Evolutionary conservation across 1,140 invertebrate genomes (phyloP).

Genomic region (Goniozus legneri): DNA sequence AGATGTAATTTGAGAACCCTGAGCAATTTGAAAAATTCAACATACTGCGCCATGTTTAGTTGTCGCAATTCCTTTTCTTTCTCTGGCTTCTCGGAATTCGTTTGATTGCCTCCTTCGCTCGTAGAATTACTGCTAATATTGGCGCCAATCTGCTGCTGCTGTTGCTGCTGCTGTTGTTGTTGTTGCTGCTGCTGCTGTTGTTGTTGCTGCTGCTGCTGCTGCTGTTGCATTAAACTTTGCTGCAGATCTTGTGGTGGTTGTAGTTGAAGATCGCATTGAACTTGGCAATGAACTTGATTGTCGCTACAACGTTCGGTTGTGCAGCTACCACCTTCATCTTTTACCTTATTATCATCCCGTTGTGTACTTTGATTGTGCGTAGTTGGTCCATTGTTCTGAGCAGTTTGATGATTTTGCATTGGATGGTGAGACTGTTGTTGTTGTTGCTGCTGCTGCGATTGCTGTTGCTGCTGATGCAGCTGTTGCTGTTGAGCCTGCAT

Average conservation of each 20-base stretch:
- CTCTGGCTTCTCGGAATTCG: constrained; percentile 39
- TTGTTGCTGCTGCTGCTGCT: constrained; percentile 36
- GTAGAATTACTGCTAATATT: constrained; percentile 38
- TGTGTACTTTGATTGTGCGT: constrained; percentile 41
- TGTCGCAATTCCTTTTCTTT: constrained; percentile 52
- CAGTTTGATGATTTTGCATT: constrained; percentile 49
- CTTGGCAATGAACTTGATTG: constrained; percentile 51
- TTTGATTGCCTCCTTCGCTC: constrained; percentile 33
- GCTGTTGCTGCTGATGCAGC: constrained; percentile 35
- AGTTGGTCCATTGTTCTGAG: constrained; percentile 36
- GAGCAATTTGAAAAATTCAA: constrained; percentile 1
- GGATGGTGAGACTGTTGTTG: constrained; percentile 42
- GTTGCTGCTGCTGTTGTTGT: constrained; percentile 26
- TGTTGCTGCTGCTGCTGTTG: constrained; percentile 33
- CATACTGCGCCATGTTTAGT: constrained; percentile 51
- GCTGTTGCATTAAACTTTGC: constrained; percentile 49
- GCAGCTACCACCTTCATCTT: constrained; percentile 46
- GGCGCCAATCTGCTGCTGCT: constrained; percentile 40
- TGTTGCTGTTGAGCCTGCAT: constrained; percentile 49
- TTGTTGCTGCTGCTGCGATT: constrained; percentile 30
- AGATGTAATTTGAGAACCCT: background rate
- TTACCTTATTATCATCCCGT: constrained; percentile 46
- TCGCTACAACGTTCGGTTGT: constrained; percentile 47
- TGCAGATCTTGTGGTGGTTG: constrained; percentile 49
- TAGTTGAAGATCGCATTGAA: constrained; percentile 49